phyloP scores from a whole-genome alignment of 2,113 vertebrate genomes.

The Dasyurus viverrinus region DNA sequence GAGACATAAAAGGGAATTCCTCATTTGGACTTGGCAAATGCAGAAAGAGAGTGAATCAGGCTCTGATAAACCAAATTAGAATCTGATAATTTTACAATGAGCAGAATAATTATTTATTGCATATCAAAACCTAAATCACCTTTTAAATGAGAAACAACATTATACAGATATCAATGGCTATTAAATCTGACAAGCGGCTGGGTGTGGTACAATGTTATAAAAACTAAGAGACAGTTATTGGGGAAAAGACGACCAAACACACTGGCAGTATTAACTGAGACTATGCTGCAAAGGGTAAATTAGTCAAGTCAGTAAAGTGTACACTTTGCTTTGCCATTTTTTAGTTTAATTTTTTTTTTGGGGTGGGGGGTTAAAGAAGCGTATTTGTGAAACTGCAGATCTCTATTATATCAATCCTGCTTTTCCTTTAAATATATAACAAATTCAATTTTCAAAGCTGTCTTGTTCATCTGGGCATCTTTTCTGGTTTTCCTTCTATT shows the following conservation, averaged over 20 bases:
- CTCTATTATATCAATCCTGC: background rate
- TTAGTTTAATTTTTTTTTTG: background rate
- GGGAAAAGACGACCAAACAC: conserved; percentile 57
- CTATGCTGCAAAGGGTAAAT: conserved; percentile 52
- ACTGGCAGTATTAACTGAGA: conserved; percentile 41
- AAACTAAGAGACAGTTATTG: background rate
- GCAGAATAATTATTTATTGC: background rate
- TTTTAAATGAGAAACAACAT: background rate
- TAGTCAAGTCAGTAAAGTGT: conserved; percentile 59
- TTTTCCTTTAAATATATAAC: background rate
- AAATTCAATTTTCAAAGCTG: background rate
- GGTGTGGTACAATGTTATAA: conserved; percentile 34
- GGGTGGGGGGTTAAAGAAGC: background rate
- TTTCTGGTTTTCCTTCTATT: background rate
- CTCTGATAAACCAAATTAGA: background rate
- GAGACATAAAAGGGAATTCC: background rate
- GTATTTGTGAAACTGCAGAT: background rate
- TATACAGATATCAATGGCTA: background rate
- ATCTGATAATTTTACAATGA: conserved; percentile 17
- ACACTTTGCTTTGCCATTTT: background rate
- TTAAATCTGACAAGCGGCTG: conserved; percentile 24
- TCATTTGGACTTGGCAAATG: background rate
- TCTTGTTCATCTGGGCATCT: background rate
- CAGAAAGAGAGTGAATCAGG: background rate
- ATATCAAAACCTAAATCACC: conserved; percentile 33